These are phyloP conservation scores for Sander vitreus DNA, from an alignment of 2,113 vertebrate genomes.

Conservation along the genomic window DNA sequence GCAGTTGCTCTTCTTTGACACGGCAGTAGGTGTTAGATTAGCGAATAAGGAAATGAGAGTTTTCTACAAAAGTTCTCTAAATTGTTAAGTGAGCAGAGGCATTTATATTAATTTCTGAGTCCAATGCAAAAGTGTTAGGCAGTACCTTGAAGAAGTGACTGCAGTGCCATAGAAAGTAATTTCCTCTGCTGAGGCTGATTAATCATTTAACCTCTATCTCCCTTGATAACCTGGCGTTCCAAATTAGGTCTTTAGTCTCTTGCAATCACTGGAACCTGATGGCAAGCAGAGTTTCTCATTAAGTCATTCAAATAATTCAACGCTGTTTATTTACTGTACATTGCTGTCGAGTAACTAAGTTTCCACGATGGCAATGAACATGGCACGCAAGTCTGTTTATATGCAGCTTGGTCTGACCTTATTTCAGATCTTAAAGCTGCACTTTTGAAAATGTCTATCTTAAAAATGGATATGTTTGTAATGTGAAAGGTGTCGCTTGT, in stretches of 20 bases:
- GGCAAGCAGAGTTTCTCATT: background rate
- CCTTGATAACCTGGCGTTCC: slow-evolving; percentile 24
- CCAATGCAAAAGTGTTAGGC: background rate
- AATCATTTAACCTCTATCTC: slow-evolving; percentile 42
- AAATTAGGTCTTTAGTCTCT: slow-evolving; percentile 28
- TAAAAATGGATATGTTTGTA: no score
- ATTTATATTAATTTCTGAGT: slow-evolving; percentile 9
- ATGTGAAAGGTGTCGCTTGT: no score
- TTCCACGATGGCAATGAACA: background rate
- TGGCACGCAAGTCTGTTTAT: background rate
- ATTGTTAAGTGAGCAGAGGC: slow-evolving; percentile 19
- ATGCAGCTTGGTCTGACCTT: background rate
- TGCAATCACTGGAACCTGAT: background rate
- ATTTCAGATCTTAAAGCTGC: background rate
- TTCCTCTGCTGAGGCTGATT: slow-evolving; percentile 20
- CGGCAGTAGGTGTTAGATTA: slow-evolving; percentile 34
- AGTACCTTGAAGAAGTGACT: slow-evolving; percentile 9
- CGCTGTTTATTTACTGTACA: background rate
- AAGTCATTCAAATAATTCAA: no score
- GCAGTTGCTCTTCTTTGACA: slow-evolving; percentile 19
- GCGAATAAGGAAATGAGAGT: slow-evolving; percentile 22
- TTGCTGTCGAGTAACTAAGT: background rate
- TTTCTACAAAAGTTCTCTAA: background rate
- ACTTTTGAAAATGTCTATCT: no score
- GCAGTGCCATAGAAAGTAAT: slow-evolving; percentile 10